Evolutionary conservation across 2,113 vertebrate species (phyloP).

Genomic region (Rattus norvegicus): GRCr8 NC_086023.1:147762001-147762500

Average conservation of each 20-base stretch:
- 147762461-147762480: neutral
- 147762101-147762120: conserved; percentile 76
- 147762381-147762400: conserved; percentile 44
- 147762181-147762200: conserved; percentile 80
- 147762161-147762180: conserved; percentile 80
- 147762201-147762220: conserved; percentile 73
- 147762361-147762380: conserved; percentile 11
- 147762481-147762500: no score
- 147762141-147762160: conserved; percentile 73
- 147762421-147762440: conserved; percentile 66
- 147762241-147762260: conserved; percentile 19
- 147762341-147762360: neutral
- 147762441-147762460: conserved; percentile 42
- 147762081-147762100: conserved; percentile 71
- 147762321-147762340: neutral
- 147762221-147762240: conserved; percentile 16
- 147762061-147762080: conserved; percentile 72
- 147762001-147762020: neutral
- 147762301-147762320: neutral
- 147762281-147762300: neutral
- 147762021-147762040: conserved; percentile 36
- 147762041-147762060: conserved; percentile 73
- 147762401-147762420: conserved; percentile 71
- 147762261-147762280: neutral
- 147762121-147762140: conserved; percentile 67